Conservation (phyloP, 2,113 vertebrate genomes). For the Canis aureus region DNA sequence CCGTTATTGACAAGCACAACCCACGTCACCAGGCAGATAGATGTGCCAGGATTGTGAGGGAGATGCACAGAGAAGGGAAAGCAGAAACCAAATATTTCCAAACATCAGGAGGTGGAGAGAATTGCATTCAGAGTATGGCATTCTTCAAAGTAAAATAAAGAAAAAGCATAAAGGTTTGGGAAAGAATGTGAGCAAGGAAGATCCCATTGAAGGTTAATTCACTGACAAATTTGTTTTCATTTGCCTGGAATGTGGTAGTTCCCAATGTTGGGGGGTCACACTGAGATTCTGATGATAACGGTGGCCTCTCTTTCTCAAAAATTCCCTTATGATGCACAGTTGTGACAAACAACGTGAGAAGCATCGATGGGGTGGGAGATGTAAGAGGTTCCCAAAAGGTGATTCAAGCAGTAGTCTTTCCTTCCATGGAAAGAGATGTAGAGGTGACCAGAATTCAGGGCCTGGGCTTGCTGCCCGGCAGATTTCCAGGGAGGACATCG, state of each 20-base stretch:
- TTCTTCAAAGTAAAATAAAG: neutral
- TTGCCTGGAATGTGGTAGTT: neutral
- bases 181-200: constrained; percentile 42
- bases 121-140: neutral
- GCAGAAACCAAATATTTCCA: constrained; percentile 27
- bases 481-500: neutral
- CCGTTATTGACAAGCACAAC: neutral
- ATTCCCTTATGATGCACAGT: neutral
- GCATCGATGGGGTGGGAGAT: neutral
- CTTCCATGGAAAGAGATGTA: neutral
- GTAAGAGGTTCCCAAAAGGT: neutral
- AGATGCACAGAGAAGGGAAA: neutral
- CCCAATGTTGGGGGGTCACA: neutral
- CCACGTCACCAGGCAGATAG: constrained; percentile 31
- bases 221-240: neutral
- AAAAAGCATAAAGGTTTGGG: neutral
- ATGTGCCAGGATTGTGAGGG: neutral
- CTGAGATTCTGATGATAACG: neutral
- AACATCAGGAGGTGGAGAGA: constrained; percentile 51
- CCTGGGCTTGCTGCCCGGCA: neutral
- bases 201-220: neutral
- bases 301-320: neutral
- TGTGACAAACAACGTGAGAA: neutral
- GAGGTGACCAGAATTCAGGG: neutral
- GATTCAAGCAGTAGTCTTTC: neutral